Evolutionary conservation across 2,113 vertebrate species (phyloP), one percentile per base, ranked within the genome.

Genomic region (Geococcyx californianus): DNA sequence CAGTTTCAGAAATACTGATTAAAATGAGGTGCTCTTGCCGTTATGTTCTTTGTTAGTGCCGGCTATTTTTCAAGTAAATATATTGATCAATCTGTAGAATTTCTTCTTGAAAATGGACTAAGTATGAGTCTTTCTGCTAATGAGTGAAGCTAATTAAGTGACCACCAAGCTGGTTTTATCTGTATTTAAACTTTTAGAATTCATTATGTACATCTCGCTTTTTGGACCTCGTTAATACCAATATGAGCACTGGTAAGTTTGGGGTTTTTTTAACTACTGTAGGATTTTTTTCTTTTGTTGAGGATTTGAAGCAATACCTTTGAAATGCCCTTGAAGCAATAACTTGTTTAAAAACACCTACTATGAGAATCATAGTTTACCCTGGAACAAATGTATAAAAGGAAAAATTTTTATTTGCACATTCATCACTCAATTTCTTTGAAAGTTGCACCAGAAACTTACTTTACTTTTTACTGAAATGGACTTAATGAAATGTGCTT

Each of bases 61-160:
- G 18, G 59, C 9, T 91, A 58, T 55, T 76, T 84, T 82, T 40
- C 14, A 64, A 77, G 45, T 15, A 73, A 67, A 62, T 74, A 3
- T 2, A 38, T 45, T 2, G 1, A 12, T 54, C 55, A 62, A 4
- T n/a, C 20, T 54, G 84, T 1, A 0, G 42, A 45, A 24, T 74
- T 69, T 72, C 17, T 67, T 63, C 24, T 69, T 84, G 52, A 24
- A 87, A 89, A 38, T 14, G 14, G 16, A 25, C 52, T 55, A 49
- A 69, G 45, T 62, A 42, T 33, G 26, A 9, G 6, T 58, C 36
- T 91, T 74, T 26, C 36, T 47, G 31, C 52, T 87, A 29, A 18
- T 77, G 52, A 62, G 36, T 66, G 3, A 1, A 73, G 36, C 7
- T 60, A 34, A 73, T 75, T 19, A 84, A 82, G 54, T 72, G 44